Conservation (phyloP, 2,888 invertebrate species). For the Lampropteryx suffumata region DNA sequence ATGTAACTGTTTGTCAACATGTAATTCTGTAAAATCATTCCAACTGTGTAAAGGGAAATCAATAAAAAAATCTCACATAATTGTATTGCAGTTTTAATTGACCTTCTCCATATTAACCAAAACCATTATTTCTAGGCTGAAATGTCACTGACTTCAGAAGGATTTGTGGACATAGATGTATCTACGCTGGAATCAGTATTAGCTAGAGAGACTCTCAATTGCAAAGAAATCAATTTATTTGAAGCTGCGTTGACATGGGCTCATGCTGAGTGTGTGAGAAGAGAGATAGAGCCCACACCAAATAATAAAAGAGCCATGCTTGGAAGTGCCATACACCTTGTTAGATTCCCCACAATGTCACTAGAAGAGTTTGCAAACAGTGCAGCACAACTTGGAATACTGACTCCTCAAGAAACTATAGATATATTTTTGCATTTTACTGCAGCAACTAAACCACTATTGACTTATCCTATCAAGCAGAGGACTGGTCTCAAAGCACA, state of each 20-base stretch:
- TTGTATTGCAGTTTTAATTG: slow-evolving; percentile 83
- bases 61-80: slow-evolving; percentile 73
- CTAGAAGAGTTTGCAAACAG: slow-evolving; percentile 96
- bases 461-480: slow-evolving; percentile 92
- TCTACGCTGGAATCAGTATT: slow-evolving; percentile 96
- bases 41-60: slow-evolving; percentile 55
- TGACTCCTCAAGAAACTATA: slow-evolving; percentile 96
- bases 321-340: slow-evolving; percentile 91
- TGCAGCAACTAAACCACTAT: slow-evolving; percentile 91
- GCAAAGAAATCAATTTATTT: slow-evolving; percentile 95
- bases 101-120: slow-evolving; percentile 49
- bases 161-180: slow-evolving; percentile 97
- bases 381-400: slow-evolving; percentile 95
- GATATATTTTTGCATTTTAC: slow-evolving; percentile 98
- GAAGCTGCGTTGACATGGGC: slow-evolving; percentile 97
- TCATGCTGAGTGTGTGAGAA: slow-evolving; percentile 92
- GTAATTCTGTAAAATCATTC: slow-evolving; percentile 56
- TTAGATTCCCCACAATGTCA: slow-evolving; percentile 97
- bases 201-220: slow-evolving; percentile 96
- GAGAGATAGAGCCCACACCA: slow-evolving; percentile 91
- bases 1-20: slow-evolving; percentile 48
- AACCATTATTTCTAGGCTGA: slow-evolving; percentile 88
- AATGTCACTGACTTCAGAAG: slow-evolving; percentile 97
- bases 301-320: slow-evolving; percentile 90
- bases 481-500: slow-evolving; percentile 95